Conservation (phyloP, 2,113 vertebrate species). For the Chaenocephalus aceratus region DNA sequence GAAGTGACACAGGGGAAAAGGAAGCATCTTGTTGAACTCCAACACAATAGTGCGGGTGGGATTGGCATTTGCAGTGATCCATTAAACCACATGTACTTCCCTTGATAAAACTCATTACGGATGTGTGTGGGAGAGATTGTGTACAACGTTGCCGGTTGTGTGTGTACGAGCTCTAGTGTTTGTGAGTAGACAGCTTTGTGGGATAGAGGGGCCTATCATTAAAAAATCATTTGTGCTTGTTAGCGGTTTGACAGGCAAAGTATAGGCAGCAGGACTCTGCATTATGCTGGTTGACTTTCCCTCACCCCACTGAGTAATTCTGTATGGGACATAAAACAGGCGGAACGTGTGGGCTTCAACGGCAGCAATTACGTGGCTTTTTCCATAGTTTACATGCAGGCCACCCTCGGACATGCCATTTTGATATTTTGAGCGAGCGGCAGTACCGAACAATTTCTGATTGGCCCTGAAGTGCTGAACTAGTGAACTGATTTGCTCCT, state of each 20-base stretch:
- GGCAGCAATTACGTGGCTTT: constrained; percentile 73
- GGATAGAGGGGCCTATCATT: constrained; percentile 77
- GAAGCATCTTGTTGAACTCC: constrained; percentile 53
- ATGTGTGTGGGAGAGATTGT: constrained; percentile 47
- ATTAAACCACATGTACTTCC: constrained; percentile 72
- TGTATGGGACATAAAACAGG: constrained; percentile 68
- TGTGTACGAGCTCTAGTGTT: constrained; percentile 29
- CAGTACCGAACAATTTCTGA: constrained; percentile 59
- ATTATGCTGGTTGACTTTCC: constrained; percentile 72
- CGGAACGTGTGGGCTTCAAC: constrained; percentile 61
- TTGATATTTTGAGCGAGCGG: constrained; percentile 50
- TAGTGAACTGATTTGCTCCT: constrained; percentile 74
- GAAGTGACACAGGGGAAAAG: constrained; percentile 39
- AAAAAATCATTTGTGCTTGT: constrained; percentile 83
- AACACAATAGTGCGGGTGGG: constrained; percentile 49
- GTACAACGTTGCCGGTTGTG: constrained; percentile 35
- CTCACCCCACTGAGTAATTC: constrained; percentile 69
- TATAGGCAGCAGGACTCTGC: constrained; percentile 75
- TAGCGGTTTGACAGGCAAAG: constrained; percentile 79
- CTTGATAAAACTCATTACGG: constrained; percentile 74
- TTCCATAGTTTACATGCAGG: constrained; percentile 54
- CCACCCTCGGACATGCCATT: constrained; percentile 73
- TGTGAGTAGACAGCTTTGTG: constrained; percentile 69
- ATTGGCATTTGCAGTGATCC: constrained; percentile 66
- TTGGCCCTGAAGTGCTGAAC: constrained; percentile 66